Evolutionary conservation across 2,113 vertebrate species (phyloP).

Genomic region (Beaufortia kweichowensis): DNA sequence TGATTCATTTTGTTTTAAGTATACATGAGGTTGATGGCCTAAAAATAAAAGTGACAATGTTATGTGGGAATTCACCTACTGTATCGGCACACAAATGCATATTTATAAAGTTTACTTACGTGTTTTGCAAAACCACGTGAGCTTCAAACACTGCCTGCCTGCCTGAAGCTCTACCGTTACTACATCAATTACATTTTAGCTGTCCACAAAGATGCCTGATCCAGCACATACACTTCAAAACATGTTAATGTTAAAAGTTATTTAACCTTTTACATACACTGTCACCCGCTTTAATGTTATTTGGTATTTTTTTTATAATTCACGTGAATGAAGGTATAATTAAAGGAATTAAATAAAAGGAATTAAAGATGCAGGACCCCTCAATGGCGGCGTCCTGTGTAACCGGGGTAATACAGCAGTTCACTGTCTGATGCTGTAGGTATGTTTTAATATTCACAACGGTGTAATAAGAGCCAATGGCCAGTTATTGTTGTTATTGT

Average conservation of each 20-base stretch:
- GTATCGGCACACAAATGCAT: too few species aligned
- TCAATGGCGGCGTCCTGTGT: constrained; percentile 60
- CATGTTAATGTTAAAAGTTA: not conserved
- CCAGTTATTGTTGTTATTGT: not conserved
- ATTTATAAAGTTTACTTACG: too few species aligned
- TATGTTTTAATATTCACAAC: not conserved
- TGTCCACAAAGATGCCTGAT: constrained; percentile 65
- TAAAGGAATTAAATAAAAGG: too few species aligned
- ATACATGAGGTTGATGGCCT: too few species aligned
- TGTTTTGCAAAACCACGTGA: too few species aligned
- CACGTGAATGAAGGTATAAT: not conserved
- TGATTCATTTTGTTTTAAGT: too few species aligned
- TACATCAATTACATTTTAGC: constrained; percentile 45
- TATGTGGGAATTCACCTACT: too few species aligned
- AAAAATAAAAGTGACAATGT: too few species aligned
- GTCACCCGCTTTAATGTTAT: not conserved
- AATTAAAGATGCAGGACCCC: constrained; percentile 56
- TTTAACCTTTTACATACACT: not conserved
- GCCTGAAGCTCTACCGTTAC: not conserved
- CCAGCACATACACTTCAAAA: not conserved
- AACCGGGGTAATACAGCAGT: constrained; percentile 51
- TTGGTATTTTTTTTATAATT: not conserved
- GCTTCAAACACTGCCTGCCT: too few species aligned
- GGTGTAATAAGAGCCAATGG: not conserved
- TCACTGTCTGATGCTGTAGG: not conserved